Evolutionary conservation across 2,888 invertebrate genomes (phyloP).

Genomic region (Caenorhabditis sp.): DNA sequence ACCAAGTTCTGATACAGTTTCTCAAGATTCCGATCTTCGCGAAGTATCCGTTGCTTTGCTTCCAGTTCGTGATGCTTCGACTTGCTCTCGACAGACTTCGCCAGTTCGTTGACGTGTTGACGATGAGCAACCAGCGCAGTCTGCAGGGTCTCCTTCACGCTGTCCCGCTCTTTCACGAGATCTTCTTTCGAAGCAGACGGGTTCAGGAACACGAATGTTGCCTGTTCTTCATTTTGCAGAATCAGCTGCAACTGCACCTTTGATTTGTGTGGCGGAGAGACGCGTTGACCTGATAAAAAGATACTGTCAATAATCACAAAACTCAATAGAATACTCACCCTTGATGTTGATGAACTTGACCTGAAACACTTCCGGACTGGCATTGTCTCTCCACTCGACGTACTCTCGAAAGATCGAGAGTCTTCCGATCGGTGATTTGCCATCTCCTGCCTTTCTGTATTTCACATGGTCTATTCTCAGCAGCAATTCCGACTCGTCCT

Average conservation of each 20-base stretch:
- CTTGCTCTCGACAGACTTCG: constrained; percentile 69
- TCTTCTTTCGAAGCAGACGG: constrained; percentile 89
- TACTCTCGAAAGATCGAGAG: constrained; percentile 74
- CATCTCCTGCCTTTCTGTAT: constrained; percentile 77
- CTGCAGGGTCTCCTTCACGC: constrained; percentile 93
- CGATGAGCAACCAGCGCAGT: constrained; percentile 88
- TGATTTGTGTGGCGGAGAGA: constrained; percentile 94
- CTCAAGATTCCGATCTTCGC: constrained; percentile 75
- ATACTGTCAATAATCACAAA: too few species aligned
- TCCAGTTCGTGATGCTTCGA: constrained; percentile 70
- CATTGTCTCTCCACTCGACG: constrained; percentile 78
- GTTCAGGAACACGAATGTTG: constrained; percentile 98
- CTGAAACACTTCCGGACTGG: constrained; percentile 67
- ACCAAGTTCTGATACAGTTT: constrained; percentile 95
- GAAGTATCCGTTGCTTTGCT: constrained; percentile 76
- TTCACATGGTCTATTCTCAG: constrained; percentile 77
- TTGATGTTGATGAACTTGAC: constrained; percentile 76
- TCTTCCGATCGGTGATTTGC: constrained; percentile 78
- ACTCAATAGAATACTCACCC: constrained; percentile 68
- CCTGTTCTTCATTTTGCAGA: constrained; percentile 88
- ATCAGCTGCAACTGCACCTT: constrained; percentile 98
- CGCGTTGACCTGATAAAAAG: constrained; percentile 99
- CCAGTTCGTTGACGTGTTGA: constrained; percentile 73
- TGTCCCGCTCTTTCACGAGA: constrained; percentile 93
- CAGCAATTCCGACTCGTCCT: constrained; percentile 59